phyloP scores from a whole-genome alignment of 1,140 invertebrate genomes.

The Sinonovacula constricta region DNA sequence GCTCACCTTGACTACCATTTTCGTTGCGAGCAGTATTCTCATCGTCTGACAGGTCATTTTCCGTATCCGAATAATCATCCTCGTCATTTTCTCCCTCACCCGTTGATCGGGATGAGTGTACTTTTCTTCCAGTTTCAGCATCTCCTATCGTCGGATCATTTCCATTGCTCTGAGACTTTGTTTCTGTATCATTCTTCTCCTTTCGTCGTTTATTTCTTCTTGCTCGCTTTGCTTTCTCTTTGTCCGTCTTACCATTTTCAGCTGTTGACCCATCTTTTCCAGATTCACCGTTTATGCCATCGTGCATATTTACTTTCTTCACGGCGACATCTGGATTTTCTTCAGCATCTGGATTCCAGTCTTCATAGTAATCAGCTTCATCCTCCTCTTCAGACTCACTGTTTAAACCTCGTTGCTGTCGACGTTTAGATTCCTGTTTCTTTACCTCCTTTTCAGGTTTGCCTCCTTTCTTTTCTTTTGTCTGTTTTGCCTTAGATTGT shows the following conservation, averaged over 20 bases:
- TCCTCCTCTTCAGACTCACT: neutral
- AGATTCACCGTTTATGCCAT: neutral
- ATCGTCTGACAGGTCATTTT: neutral
- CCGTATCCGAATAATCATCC: neutral
- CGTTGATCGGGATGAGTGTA: too few species aligned
- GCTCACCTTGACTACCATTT: constrained; percentile 4
- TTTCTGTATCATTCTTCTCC: neutral
- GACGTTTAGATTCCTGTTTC: neutral
- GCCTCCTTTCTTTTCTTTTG: neutral
- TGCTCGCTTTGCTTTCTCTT: neutral
- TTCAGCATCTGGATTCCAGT: constrained; percentile 40
- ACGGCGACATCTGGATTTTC: constrained; percentile 28
- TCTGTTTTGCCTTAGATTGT: neutral
- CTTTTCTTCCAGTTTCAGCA: too few species aligned
- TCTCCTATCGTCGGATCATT: too few species aligned
- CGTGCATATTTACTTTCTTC: neutral
- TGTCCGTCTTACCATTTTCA: neutral
- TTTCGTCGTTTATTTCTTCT: neutral
- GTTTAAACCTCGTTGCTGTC: neutral
- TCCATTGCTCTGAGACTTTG: neutral
- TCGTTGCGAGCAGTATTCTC: neutral
- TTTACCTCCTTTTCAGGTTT: neutral
- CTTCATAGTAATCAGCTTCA: constrained; percentile 24
- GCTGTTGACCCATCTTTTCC: neutral
- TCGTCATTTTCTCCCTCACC: neutral